Percentiles rank a stretch among this genome's conserved stretches.
phyloP scores from a whole-genome alignment of 2,797 vertebrate genomes.

The Mormyrops boulengeri region DNA sequence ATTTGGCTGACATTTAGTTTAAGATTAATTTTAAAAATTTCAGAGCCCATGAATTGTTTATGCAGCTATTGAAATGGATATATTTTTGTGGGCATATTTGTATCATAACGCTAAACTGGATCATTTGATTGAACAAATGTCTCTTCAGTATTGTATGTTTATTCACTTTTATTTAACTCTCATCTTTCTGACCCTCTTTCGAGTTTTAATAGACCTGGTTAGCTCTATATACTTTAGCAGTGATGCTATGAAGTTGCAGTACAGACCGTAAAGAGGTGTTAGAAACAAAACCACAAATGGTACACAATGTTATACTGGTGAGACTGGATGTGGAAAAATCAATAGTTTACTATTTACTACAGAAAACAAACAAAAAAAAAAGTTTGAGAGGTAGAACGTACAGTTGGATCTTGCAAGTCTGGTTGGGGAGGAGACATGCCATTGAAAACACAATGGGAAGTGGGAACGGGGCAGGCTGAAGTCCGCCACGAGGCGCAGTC shows the following conservation, averaged over 20 bases:
- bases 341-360: not conserved
- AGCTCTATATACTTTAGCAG: not conserved
- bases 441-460: not conserved
- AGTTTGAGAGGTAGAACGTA: not conserved
- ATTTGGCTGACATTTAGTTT: not conserved
- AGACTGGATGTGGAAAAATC: not conserved
- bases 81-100: not conserved
- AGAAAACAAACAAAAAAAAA: not conserved
- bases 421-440: not conserved
- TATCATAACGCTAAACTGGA: not conserved
- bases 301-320: not conserved
- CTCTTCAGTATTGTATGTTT: not conserved
- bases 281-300: not conserved
- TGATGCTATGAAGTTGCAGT: not conserved
- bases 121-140: not conserved
- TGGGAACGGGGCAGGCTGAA: not conserved
- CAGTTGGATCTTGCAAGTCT: not conserved
- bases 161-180: not conserved
- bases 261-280: not conserved
- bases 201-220: not conserved
- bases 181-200: not conserved
- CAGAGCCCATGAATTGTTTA: not conserved
- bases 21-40: not conserved
- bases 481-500: not conserved
- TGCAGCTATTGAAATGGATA: not conserved